Evolutionary conservation across 2,113 vertebrate species (phyloP), one percentile per base, ranked within the genome.

Genomic region (Lipophrys pholis): DNA sequence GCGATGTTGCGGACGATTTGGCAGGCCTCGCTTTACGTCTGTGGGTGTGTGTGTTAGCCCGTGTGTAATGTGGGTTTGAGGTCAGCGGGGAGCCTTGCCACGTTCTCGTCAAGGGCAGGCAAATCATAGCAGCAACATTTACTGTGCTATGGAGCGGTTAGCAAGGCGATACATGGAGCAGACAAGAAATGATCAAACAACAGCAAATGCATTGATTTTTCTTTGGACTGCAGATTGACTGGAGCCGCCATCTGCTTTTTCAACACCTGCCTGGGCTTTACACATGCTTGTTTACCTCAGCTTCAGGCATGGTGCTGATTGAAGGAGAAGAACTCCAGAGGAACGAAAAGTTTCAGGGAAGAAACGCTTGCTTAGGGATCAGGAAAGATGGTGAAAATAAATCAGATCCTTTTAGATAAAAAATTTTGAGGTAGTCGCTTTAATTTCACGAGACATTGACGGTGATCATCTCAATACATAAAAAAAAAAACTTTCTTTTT

Each of bases 171-270:
- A 50, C 14, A 11, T 12, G 14, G 1, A 54, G 57, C 11, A 55
- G 14, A 60, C 0, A 0, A 54, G 21, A 5, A 14, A 8, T n/a
- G 5, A 49, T 69, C 54, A 43, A 45, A 7, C 60, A 35, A 42
- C 38, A 42, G 41, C 6, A 15, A 60, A 42, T 2, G 1, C 12
- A 50, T 62, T 36, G 64, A 30, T 55, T 65, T 79, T 62, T 60
- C 11, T 69, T 21, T 57, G 55, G 40, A 66, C 8, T 53, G 36
- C 53, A 9, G 48, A 74, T 51, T 36, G 71, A 62, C 15, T 45
- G 16, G 30, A n/a, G 49, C 54, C 9, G 6, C 59, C 75, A 74
- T 68, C 65, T 75, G 41, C 61, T 73, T 30, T 58, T 61, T 40
- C 4, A 7, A 30, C 5, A 4, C 56, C 55, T 51, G 58, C 53